Percentiles rank a stretch among this genome's conserved stretches.
phyloP scores from a whole-genome alignment of 2,113 vertebrate species.

The Anguilla japonica region DNA sequence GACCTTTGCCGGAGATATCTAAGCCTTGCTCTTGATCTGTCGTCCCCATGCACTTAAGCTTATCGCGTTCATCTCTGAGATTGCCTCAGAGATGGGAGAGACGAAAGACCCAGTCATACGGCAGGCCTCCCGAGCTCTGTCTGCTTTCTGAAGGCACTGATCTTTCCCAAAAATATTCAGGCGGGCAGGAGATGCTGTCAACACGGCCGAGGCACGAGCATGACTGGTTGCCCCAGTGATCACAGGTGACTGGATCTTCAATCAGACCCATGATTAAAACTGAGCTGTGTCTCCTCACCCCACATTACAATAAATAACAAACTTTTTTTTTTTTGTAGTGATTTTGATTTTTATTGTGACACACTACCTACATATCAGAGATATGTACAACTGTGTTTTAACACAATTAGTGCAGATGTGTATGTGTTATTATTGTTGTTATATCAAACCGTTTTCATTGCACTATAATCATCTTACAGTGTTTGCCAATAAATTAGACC shows the following conservation, averaged over 20 bases:
- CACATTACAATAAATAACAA: background rate
- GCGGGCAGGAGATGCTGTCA: background rate
- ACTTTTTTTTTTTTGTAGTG: no score
- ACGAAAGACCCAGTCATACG: constrained; percentile 51
- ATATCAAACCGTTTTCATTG: no score
- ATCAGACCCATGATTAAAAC: background rate
- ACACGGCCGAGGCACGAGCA: background rate
- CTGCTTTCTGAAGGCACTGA: background rate
- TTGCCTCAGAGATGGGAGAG: constrained; percentile 48
- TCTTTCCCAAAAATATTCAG: background rate
- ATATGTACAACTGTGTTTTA: background rate
- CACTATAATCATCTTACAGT: background rate
- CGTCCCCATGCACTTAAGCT: constrained; percentile 61
- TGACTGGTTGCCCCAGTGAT: background rate
- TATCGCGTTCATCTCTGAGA: constrained; percentile 66
- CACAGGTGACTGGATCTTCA: background rate
- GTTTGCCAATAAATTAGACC: background rate
- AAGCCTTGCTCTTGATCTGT: constrained; percentile 51
- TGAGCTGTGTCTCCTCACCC: background rate
- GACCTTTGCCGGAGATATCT: background rate
- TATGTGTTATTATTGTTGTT: background rate
- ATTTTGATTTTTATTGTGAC: no score
- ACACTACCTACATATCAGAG: background rate
- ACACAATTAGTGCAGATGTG: background rate
- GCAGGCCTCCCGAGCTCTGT: constrained; percentile 35